phyloP scores from a whole-genome alignment of 1,140 invertebrate genomes.

The Diorhabda elongata region DNA sequence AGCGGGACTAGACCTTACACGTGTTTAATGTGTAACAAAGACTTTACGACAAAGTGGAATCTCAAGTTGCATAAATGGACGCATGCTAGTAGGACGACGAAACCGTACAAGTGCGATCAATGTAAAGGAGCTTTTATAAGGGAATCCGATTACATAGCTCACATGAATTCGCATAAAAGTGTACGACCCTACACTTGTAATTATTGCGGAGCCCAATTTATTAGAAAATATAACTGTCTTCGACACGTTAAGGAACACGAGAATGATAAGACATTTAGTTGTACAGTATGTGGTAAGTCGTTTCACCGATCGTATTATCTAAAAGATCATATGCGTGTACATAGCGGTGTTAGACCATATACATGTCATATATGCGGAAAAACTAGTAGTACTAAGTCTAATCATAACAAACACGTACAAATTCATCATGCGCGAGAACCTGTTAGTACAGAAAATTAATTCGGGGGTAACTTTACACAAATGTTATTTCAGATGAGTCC shows the following conservation, averaged over 20 bases:
- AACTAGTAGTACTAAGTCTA: conserved; percentile 79
- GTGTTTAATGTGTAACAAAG: conserved; percentile 79
- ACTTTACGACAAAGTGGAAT: conserved; percentile 86
- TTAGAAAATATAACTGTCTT: conserved; percentile 86
- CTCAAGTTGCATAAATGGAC: conserved; percentile 84
- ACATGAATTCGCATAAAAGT: conserved; percentile 78
- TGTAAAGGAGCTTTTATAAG: conserved; percentile 80
- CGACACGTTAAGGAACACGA: conserved; percentile 88
- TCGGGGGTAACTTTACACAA: neutral
- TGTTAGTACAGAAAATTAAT: conserved; percentile 75
- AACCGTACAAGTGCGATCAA: conserved; percentile 80
- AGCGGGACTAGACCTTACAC: conserved; percentile 68
- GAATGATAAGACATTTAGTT: conserved; percentile 81
- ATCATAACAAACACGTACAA: conserved; percentile 83
- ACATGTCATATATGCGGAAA: conserved; percentile 83
- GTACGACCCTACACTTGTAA: conserved; percentile 85
- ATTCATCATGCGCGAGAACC: conserved; percentile 83
- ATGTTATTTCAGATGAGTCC: too few species aligned
- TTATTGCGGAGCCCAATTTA: conserved; percentile 90
- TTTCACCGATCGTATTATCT: conserved; percentile 85
- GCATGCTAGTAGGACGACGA: conserved; percentile 75
- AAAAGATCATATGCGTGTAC: conserved; percentile 79
- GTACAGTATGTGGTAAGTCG: conserved; percentile 79
- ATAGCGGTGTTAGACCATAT: conserved; percentile 78
- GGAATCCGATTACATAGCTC: conserved; percentile 72